Conservation (phyloP, 2,113 vertebrate species). For the Tiliqua scincoides region DNA sequence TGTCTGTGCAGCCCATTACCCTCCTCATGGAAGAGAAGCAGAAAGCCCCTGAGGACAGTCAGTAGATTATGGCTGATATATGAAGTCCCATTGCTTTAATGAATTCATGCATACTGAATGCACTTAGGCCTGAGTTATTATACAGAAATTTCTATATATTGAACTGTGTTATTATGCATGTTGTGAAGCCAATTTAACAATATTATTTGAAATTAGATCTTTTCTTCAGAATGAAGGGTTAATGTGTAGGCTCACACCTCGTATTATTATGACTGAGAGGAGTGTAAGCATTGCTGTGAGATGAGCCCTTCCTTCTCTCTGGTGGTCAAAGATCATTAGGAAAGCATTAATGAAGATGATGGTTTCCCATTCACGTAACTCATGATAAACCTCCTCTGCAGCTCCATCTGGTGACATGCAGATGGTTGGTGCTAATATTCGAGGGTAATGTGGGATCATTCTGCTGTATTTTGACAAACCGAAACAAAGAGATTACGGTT, state of each 20-base stretch:
- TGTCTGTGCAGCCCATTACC: neutral
- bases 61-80: neutral
- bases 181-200: neutral
- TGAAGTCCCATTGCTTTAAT: neutral
- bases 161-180: neutral
- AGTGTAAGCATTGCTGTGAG: neutral
- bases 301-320: neutral
- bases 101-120: neutral
- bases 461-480: conserved; percentile 9
- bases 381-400: neutral
- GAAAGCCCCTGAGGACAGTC: neutral
- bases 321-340: neutral
- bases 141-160: neutral
- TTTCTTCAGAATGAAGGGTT: neutral
- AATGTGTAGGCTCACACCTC: too few species aligned
- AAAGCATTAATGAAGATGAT: neutral
- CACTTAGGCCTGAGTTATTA: neutral
- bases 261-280: neutral
- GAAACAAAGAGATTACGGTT: neutral
- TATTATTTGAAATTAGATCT: neutral
- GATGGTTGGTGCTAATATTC: neutral
- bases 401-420: neutral
- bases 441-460: neutral
- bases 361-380: neutral
- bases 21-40: neutral